Evolutionary conservation across 2,113 vertebrate genomes (phyloP).

Genomic region (Dipodomys spectabilis): DNA sequence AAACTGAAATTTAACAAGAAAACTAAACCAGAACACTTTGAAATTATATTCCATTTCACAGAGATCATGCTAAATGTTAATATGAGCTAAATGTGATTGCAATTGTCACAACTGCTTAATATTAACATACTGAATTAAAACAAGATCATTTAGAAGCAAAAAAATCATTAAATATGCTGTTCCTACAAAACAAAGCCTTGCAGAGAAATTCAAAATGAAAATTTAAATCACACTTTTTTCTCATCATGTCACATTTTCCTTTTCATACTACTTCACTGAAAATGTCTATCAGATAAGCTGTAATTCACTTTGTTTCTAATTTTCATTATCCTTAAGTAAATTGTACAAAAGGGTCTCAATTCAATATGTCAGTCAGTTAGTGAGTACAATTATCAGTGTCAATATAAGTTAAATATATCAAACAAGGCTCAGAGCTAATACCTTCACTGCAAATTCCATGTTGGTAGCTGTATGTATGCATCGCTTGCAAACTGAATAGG

Average conservation of each 20-base stretch:
- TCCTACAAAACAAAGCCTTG: slow-evolving; percentile 28
- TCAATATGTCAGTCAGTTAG: too few relatives aligned
- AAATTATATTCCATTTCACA: slow-evolving; percentile 15
- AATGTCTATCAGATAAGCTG: background rate
- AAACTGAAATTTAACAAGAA: slow-evolving; percentile 45
- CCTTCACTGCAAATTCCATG: slow-evolving; percentile 98
- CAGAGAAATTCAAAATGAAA: slow-evolving; percentile 55
- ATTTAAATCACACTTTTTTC: background rate
- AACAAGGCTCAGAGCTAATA: slow-evolving; percentile 74
- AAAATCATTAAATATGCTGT: slow-evolving; percentile 10
- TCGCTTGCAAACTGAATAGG: slow-evolving; percentile 97
- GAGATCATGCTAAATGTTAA: slow-evolving; percentile 18
- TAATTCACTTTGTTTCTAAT: too few relatives aligned
- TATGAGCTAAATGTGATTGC: background rate
- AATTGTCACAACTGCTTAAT: background rate
- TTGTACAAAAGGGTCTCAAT: too few relatives aligned
- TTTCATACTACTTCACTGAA: background rate
- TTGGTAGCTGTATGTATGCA: slow-evolving; percentile 93
- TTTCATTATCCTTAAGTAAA: too few relatives aligned
- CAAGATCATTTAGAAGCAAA: slow-evolving; percentile 53
- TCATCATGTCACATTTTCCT: slow-evolving; percentile 31
- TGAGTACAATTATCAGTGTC: too few relatives aligned
- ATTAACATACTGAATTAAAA: slow-evolving; percentile 32
- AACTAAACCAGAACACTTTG: background rate
- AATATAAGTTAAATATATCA: background rate